Conservation (phyloP, 1,140 invertebrate species). For the Yoshiicerus persimilis region DNA sequence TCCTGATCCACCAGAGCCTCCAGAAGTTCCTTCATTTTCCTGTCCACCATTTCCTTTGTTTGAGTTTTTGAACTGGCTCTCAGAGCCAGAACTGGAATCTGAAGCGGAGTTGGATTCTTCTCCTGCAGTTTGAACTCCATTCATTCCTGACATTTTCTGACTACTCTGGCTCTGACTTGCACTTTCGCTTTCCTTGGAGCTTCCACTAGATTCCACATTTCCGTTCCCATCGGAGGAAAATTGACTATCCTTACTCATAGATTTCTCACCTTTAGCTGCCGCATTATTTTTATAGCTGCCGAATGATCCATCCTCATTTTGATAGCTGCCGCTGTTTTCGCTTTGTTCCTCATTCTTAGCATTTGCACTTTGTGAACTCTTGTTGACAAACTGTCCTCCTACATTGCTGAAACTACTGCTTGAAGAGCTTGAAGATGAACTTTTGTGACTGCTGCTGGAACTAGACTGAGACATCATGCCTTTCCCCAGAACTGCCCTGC, state of each 20-base stretch:
- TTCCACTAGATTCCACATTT: neutral
- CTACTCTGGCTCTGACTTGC: neutral
- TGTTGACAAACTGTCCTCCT: neutral
- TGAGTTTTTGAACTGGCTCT: neutral
- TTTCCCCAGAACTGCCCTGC: neutral
- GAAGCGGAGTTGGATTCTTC: neutral
- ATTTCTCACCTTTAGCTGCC: neutral
- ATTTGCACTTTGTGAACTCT: neutral
- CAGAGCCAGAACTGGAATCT: neutral
- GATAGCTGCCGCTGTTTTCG: neutral
- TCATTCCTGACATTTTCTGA: neutral
- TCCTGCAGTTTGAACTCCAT: neutral
- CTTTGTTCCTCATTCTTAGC: neutral
- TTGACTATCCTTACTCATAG: neutral
- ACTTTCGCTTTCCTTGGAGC: neutral
- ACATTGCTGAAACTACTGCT: neutral
- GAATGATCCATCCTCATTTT: neutral
- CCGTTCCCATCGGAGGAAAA: neutral
- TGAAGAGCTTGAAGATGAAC: neutral
- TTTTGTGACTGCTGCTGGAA: neutral
- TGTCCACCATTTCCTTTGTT: neutral
- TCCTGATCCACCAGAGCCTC: neutral
- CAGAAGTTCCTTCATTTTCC: too few relatives aligned
- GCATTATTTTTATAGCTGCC: neutral
- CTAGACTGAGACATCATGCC: too few relatives aligned